Conservation (phyloP, 2,113 vertebrate species). For the Pungitius pungitius region DNA sequence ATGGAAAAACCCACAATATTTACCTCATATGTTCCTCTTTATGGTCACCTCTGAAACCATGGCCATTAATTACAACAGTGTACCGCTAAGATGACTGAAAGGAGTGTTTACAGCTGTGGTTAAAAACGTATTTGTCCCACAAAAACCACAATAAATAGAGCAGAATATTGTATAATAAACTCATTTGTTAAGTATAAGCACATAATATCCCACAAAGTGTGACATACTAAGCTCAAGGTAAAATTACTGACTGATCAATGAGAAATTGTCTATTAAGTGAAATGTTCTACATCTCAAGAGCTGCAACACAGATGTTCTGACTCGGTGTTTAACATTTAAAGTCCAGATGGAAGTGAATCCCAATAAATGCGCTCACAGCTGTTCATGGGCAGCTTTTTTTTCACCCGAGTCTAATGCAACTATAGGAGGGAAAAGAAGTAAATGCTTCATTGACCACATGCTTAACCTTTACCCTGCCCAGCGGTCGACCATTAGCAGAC, state of each 20-base stretch:
- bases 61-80: slow-evolving; percentile 2
- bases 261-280: slow-evolving; percentile 31
- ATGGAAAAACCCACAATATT: slow-evolving; percentile 48
- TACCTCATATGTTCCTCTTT: slow-evolving; percentile 33
- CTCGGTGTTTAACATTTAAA: slow-evolving; percentile 21
- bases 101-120: slow-evolving; percentile 30
- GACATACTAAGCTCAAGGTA: neutral
- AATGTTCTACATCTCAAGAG: too few species aligned
- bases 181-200: neutral
- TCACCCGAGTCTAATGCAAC: slow-evolving; percentile 23
- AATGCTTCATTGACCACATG: neutral
- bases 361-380: neutral
- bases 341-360: slow-evolving; percentile 32
- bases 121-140: slow-evolving; percentile 12
- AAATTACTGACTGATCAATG: slow-evolving; percentile 24
- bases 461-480: neutral
- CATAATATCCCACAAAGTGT: slow-evolving; percentile 5
- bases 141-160: slow-evolving; percentile 30
- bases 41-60: slow-evolving; percentile 18
- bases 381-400: neutral
- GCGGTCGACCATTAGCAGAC: neutral
- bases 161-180: neutral
- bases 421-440: slow-evolving; percentile 11
- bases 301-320: slow-evolving; percentile 32
- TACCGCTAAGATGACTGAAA: slow-evolving; percentile 8